Conservation (phyloP, 2,797 vertebrate genomes). For the Pseudotriccus pelzelni region DNA sequence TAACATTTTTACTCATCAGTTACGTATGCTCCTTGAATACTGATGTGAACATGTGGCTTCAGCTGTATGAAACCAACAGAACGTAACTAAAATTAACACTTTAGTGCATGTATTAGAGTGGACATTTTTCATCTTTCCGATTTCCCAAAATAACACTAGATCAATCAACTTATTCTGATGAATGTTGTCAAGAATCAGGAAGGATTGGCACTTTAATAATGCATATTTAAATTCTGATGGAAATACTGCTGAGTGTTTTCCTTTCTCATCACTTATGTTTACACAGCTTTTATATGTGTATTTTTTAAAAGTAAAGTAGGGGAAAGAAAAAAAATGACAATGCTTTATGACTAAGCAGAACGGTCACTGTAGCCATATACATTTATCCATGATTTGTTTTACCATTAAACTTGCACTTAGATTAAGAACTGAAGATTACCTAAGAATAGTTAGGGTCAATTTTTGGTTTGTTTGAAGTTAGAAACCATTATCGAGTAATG, state of each 20-base stretch:
- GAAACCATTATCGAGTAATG: not conserved
- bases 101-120: not conserved
- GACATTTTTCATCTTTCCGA: not conserved
- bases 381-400: not conserved
- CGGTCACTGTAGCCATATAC: not conserved
- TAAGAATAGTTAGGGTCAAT: not conserved
- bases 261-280: not conserved
- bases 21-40: not conserved
- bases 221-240: not conserved
- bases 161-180: not conserved
- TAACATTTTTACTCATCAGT: slow-evolving; percentile 7
- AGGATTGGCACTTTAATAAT: not conserved
- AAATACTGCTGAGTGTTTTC: not conserved
- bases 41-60: not conserved
- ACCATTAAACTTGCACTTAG: not conserved
- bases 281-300: not conserved
- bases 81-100: not conserved
- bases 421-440: not conserved
- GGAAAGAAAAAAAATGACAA: not conserved
- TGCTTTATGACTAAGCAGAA: not conserved
- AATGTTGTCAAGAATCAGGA: not conserved
- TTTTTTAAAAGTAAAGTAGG: not conserved
- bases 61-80: not conserved
- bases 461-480: not conserved
- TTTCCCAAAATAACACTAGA: not conserved